Conservation (phyloP, 2,797 vertebrate genomes). For the Cryptoblepharus egeriae region DNA sequence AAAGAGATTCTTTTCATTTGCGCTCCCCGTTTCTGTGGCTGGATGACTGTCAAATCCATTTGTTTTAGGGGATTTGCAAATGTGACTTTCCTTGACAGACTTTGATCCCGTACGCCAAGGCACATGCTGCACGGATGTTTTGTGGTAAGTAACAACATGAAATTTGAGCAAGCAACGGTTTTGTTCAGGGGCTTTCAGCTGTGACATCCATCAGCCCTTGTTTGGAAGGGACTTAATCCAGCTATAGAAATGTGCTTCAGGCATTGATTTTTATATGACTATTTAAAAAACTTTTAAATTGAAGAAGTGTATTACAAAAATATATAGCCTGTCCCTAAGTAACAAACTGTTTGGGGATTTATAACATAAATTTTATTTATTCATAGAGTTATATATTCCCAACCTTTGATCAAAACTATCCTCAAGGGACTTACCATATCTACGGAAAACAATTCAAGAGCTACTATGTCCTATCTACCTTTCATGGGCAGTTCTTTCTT, state of each 20-base stretch:
- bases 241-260: conserved; percentile 30
- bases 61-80: conserved; percentile 39
- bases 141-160: conserved; percentile 19
- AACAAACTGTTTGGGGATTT: not conserved
- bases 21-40: conserved; percentile 14
- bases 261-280: not conserved
- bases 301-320: not conserved
- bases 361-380: not conserved
- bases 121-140: conserved; percentile 15
- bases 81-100: conserved; percentile 29
- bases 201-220: conserved; percentile 34
- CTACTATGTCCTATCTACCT: no score
- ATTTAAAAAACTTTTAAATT: not conserved
- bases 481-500: no score
- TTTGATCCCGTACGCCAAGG: conserved; percentile 18
- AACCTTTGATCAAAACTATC: no score
- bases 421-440: no score
- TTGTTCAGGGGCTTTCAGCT: conserved; percentile 33
- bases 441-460: no score
- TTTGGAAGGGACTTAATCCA: conserved; percentile 41
- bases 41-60: conserved; percentile 30
- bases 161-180: conserved; percentile 2
- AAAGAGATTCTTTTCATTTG: conserved; percentile 21
- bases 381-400: no score
- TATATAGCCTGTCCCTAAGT: not conserved